Conservation (phyloP, 2,113 vertebrate genomes). For the Onychorhynchus coronatus region DNA sequence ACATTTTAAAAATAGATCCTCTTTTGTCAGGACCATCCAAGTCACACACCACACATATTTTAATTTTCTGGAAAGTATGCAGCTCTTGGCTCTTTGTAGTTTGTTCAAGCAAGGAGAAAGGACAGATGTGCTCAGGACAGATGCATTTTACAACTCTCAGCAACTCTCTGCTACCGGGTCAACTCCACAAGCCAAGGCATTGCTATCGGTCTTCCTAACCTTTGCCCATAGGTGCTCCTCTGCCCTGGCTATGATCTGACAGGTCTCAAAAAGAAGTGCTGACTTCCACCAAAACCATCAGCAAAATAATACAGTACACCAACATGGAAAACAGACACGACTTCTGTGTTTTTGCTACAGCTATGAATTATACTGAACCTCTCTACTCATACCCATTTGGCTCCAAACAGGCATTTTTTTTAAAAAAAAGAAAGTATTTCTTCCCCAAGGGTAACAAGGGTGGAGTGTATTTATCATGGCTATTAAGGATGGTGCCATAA, state of each 20-base stretch:
- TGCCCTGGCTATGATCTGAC: not conserved
- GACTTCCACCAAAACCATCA: not conserved
- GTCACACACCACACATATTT: not conserved
- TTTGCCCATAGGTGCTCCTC: not conserved
- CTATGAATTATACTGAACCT: conserved; percentile 10
- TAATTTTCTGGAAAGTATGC: not conserved
- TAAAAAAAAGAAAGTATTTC: conserved; percentile 6
- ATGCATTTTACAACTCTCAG: not conserved
- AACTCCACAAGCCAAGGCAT: not conserved
- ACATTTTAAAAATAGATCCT: conserved; percentile 13
- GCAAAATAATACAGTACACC: not conserved
- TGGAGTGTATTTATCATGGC: conserved; percentile 51
- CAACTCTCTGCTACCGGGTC: not conserved
- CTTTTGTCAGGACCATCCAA: not conserved
- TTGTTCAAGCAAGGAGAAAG: not conserved
- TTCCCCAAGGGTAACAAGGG: conserved; percentile 51
- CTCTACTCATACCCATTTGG: conserved; percentile 32
- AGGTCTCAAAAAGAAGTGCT: not conserved
- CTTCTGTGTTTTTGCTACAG: not conserved
- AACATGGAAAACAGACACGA: not conserved
- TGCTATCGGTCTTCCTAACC: not conserved
- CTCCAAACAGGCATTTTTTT: not conserved
- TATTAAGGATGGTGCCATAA: conserved; percentile 50
- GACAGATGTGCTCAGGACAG: not conserved
- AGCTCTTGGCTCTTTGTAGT: not conserved